phyloP scores from a whole-genome alignment of 2,113 vertebrate species.

The Istiophorus platypterus region DNA sequence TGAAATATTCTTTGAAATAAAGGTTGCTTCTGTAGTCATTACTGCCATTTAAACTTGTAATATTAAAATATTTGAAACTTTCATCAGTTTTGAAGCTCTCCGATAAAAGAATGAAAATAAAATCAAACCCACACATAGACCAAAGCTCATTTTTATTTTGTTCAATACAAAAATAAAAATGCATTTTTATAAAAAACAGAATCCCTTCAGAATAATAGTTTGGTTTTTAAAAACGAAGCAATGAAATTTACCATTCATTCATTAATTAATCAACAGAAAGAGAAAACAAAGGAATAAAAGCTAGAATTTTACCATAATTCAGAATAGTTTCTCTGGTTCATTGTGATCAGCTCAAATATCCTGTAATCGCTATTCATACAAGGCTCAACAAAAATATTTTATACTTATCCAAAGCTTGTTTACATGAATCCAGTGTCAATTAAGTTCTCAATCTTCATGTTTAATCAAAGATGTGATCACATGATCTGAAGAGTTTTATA shows the following conservation, averaged over 20 bases:
- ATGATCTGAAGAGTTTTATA: constrained; percentile 9
- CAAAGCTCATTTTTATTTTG: constrained; percentile 43
- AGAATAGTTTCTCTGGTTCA: not conserved
- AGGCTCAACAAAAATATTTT: not conserved
- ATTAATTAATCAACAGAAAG: not conserved
- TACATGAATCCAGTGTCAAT: constrained; percentile 53
- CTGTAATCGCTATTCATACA: constrained; percentile 24
- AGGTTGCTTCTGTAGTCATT: too few species aligned
- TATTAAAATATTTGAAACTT: too few species aligned
- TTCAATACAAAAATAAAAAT: constrained; percentile 65
- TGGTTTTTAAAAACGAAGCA: not conserved
- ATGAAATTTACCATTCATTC: not conserved
- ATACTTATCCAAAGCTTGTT: constrained; percentile 1
- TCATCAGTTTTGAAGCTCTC: too few species aligned
- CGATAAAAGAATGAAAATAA: not conserved
- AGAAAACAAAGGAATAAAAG: not conserved
- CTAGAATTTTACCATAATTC: not conserved
- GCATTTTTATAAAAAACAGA: constrained; percentile 18
- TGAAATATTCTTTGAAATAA: too few species aligned
- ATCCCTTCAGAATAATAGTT: constrained; percentile 49
- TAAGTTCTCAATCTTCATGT: constrained; percentile 1
- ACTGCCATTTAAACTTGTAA: too few species aligned
- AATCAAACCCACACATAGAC: not conserved
- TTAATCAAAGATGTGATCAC: constrained; percentile 3
- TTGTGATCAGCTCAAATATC: constrained; percentile 1